Evolutionary conservation across 1,140 invertebrate species (phyloP).

Genomic region (Akabosia matsudoensis): DNA sequence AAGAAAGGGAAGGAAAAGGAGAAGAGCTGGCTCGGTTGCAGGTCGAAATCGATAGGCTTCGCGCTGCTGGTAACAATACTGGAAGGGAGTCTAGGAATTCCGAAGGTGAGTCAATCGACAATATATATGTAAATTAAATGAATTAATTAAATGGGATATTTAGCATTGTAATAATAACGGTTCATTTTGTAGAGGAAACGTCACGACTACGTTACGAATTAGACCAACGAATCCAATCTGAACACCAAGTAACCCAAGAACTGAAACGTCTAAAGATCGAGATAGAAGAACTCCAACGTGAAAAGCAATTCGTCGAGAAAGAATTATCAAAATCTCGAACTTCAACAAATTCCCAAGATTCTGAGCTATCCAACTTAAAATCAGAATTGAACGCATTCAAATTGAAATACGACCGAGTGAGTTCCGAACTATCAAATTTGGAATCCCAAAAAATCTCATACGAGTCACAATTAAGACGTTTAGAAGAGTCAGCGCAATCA

Average conservation of each 20-base stretch:
- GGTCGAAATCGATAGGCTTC: slow-evolving; percentile 63
- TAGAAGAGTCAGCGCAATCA: not conserved
- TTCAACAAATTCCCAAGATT: not conserved
- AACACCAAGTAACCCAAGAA: not conserved
- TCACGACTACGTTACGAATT: slow-evolving; percentile 32
- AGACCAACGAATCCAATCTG: slow-evolving; percentile 8
- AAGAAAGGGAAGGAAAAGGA: slow-evolving; percentile 62
- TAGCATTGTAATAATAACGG: not conserved
- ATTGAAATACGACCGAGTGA: slow-evolving; percentile 11
- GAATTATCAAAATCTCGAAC: slow-evolving; percentile 21
- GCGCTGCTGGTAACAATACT: slow-evolving; percentile 34
- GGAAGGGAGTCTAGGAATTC: slow-evolving; percentile 26
- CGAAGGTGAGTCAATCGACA: no score
- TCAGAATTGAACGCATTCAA: not conserved
- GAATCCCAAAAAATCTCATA: not conserved
- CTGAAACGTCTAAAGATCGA: slow-evolving; percentile 23
- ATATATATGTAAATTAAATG: no score
- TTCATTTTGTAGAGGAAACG: slow-evolving; percentile 22
- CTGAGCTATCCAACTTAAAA: not conserved
- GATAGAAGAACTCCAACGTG: not conserved
- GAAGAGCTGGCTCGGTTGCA: slow-evolving; percentile 65
- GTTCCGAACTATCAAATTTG: not conserved
- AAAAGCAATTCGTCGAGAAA: slow-evolving; percentile 18
- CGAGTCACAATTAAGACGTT: not conserved
- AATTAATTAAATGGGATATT: not conserved